phyloP scores from a whole-genome alignment of 2,888 invertebrate genomes.

The Heliconius charithonia region DNA sequence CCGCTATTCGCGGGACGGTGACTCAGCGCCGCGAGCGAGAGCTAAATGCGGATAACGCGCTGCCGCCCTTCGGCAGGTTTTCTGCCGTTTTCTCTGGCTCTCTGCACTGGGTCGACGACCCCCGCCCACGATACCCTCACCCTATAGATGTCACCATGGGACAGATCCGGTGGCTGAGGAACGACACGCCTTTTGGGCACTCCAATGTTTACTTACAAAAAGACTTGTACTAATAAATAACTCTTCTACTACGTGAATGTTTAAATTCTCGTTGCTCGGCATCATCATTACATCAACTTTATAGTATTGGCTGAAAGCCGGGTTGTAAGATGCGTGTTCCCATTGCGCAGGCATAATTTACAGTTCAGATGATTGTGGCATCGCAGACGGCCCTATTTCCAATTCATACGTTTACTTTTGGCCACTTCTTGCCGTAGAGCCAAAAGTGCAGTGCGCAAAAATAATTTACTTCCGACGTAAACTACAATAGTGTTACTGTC shows the following conservation, averaged over 20 bases:
- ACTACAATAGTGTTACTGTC: constrained; percentile 53
- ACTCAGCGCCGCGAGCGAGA: constrained; percentile 80
- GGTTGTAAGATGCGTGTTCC: constrained; percentile 50
- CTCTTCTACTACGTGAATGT: background rate
- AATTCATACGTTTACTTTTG: constrained; percentile 58
- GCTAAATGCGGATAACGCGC: constrained; percentile 82
- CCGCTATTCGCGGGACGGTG: constrained; percentile 80
- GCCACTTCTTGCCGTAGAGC: constrained; percentile 54
- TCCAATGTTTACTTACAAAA: constrained; percentile 3
- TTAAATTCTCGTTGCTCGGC: background rate
- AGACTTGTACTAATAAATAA: constrained; percentile 3
- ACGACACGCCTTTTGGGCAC: background rate
- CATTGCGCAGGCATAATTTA: constrained; percentile 58
- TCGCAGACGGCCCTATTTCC: constrained; percentile 63
- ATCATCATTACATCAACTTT: constrained; percentile 24
- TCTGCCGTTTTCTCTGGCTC: constrained; percentile 74
- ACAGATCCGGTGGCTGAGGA: background rate
- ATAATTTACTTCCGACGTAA: constrained; percentile 61
- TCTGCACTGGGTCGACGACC: constrained; percentile 79
- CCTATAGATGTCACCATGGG: constrained; percentile 60
- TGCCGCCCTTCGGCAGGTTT: constrained; percentile 80
- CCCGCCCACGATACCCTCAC: constrained; percentile 67
- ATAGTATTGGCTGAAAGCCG: constrained; percentile 46
- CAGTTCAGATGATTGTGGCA: constrained; percentile 64
- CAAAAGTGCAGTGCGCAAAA: constrained; percentile 76